Percentiles rank a stretch among this genome's conserved stretches.
These are phyloP conservation scores for Chloromyia formosa DNA, from an alignment of 2,888 invertebrate genomes.

Conservation along the genomic window DNA sequence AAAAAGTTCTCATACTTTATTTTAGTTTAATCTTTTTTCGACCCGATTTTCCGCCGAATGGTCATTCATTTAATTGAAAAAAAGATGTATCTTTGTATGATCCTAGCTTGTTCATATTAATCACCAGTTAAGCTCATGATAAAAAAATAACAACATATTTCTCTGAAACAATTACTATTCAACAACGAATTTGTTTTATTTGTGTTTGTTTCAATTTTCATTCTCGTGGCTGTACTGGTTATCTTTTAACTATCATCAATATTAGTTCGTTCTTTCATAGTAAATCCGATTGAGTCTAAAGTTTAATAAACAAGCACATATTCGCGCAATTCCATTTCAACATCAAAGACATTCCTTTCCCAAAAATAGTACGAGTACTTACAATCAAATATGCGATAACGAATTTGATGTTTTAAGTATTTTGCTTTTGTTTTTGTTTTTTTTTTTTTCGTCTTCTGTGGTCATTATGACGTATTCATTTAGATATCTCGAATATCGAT, in stretches of 20 bases:
- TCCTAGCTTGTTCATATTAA: background rate
- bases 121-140: background rate
- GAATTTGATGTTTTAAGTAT: background rate
- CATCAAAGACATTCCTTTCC: constrained; percentile 3
- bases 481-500: too few relatives aligned
- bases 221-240: background rate
- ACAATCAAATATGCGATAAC: background rate
- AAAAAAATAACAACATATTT: background rate
- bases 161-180: too few relatives aligned
- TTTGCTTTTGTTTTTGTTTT: background rate
- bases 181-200: too few relatives aligned
- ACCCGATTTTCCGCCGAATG: too few relatives aligned
- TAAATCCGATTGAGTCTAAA: constrained; percentile 11
- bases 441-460: too few relatives aligned
- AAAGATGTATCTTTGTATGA: too few relatives aligned
- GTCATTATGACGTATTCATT: too few relatives aligned
- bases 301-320: background rate
- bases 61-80: too few relatives aligned
- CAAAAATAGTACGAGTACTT: background rate
- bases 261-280: background rate
- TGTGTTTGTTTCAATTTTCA: too few relatives aligned
- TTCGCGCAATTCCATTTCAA: background rate
- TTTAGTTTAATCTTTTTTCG: too few relatives aligned
- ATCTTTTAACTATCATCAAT: constrained; percentile 1
- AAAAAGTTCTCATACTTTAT: too few relatives aligned